Evolutionary conservation across 2,113 vertebrate genomes (phyloP).

Genomic region (Semicossyphus pulcher): DNA sequence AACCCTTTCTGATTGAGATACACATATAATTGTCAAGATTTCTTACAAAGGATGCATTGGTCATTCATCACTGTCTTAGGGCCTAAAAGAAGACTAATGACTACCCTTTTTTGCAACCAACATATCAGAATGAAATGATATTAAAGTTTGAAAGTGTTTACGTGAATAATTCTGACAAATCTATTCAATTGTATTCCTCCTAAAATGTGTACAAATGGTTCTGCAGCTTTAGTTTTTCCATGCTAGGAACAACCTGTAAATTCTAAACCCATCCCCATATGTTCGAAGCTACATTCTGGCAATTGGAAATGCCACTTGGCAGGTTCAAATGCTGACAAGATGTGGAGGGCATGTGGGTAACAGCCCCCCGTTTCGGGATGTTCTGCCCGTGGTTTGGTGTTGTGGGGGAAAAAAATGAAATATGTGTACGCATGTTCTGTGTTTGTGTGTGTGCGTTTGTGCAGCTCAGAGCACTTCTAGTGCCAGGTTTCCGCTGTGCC

Average conservation of each 20-base stretch:
- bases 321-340: constrained; percentile 53
- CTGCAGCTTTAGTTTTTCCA: background rate
- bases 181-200: too few relatives aligned
- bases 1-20: too few relatives aligned
- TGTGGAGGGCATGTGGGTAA: constrained; percentile 62
- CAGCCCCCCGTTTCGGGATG: constrained; percentile 58
- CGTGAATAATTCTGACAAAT: too few relatives aligned
- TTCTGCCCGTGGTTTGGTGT: constrained; percentile 48
- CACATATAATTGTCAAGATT: too few relatives aligned
- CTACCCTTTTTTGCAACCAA: too few relatives aligned
- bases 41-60: too few relatives aligned
- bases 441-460: constrained; percentile 19
- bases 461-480: constrained; percentile 10
- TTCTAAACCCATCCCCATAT: constrained; percentile 45
- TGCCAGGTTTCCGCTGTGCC: constrained; percentile 75
- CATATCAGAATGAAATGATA: background rate
- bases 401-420: background rate
- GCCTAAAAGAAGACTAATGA: background rate
- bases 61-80: background rate
- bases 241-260: constrained; percentile 35
- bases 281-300: constrained; percentile 55
- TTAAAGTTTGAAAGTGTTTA: too few relatives aligned
- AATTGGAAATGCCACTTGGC: constrained; percentile 58
- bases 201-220: background rate
- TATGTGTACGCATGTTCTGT: constrained; percentile 28